These are phyloP conservation scores for Rhogogaster chlorosoma DNA, from an alignment of 2,888 invertebrate genomes.

Conservation along the genomic window DNA sequence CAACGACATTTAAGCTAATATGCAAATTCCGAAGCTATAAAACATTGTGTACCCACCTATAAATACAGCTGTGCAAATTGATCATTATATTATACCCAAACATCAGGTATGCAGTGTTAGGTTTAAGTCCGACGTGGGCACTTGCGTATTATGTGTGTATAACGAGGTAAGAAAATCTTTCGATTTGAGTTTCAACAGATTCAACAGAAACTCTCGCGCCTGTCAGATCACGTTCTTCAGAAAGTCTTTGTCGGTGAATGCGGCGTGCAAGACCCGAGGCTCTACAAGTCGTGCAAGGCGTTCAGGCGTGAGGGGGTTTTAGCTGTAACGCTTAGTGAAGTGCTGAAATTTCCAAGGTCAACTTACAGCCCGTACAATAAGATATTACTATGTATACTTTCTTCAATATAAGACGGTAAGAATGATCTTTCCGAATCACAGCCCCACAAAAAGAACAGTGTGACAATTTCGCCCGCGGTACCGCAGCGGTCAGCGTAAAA, in stretches of 20 bases:
- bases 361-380: background rate
- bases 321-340: conserved; percentile 42
- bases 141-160: background rate
- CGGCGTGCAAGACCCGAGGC: conserved; percentile 32
- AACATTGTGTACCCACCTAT: background rate
- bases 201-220: conserved; percentile 49
- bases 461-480: background rate
- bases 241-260: conserved; percentile 46
- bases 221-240: conserved; percentile 46
- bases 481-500: background rate
- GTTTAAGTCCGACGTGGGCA: background rate
- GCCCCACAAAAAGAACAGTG: background rate
- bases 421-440: background rate
- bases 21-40: background rate
- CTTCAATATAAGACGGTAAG: background rate
- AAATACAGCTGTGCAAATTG: background rate
- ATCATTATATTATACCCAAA: background rate
- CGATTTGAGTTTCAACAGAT: conserved; percentile 45
- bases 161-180: conserved; percentile 26
- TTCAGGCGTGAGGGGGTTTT: conserved; percentile 45
- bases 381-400: background rate
- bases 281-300: conserved; percentile 39
- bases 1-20: background rate
- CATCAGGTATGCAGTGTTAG: background rate
- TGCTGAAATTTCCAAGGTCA: conserved; percentile 24